Evolutionary conservation across 2,888 invertebrate genomes (phyloP).

Genomic region (Lutraria lutraria): DNA sequence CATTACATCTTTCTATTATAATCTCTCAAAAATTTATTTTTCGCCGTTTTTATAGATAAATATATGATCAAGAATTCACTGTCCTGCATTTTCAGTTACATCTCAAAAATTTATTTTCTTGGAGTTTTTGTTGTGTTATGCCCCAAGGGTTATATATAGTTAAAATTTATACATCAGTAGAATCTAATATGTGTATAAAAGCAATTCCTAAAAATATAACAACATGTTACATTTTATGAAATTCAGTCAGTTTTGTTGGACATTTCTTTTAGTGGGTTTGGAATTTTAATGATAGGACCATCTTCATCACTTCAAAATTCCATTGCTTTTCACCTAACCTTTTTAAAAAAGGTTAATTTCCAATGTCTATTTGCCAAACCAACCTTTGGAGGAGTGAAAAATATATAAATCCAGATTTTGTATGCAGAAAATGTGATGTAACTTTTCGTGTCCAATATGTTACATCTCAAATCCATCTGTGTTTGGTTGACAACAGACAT

Average conservation of each 20-base stretch:
- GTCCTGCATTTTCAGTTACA: too few relatives aligned
- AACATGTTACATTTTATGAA: conserved; percentile 1
- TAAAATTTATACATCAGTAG: too few relatives aligned
- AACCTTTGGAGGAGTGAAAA: conserved; percentile 2
- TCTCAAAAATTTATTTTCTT: too few relatives aligned
- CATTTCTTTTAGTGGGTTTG: conserved; percentile 14
- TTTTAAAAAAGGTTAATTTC: conserved; percentile 10
- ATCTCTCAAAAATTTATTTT: too few relatives aligned
- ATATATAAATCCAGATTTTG: conserved; percentile 14
- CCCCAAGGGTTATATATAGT: too few relatives aligned
- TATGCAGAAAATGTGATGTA: conserved; percentile 27
- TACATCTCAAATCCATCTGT: neutral
- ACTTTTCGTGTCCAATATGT: conserved; percentile 35
- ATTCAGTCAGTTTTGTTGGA: conserved; percentile 16
- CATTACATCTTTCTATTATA: too few relatives aligned
- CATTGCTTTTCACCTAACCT: neutral
- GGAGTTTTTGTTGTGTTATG: too few relatives aligned
- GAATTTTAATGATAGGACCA: neutral
- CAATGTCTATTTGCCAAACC: conserved; percentile 17
- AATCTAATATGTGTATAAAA: too few relatives aligned
- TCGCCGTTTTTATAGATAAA: too few relatives aligned
- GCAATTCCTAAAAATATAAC: neutral
- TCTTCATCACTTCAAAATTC: too few relatives aligned
- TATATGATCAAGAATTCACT: too few relatives aligned
- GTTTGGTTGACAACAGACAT: conserved; percentile 21